These are phyloP conservation scores for Percina caprodes DNA, from an alignment of 2,113 vertebrate species.

Conservation along the genomic window DNA sequence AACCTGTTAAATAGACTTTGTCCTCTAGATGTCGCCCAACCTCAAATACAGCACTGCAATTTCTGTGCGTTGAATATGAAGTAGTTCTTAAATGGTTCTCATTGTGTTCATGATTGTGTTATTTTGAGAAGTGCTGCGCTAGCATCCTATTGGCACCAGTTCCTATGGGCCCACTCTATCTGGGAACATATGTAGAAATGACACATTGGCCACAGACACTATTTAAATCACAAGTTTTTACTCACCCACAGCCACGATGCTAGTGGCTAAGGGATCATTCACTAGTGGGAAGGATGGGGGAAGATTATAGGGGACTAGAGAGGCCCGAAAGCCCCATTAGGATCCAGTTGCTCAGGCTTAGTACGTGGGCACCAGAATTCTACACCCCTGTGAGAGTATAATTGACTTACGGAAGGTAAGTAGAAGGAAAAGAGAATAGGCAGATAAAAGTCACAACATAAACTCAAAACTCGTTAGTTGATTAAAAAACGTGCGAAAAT, in stretches of 20 bases:
- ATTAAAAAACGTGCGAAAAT: too few relatives aligned
- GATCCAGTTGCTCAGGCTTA: neutral
- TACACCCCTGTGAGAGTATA: neutral
- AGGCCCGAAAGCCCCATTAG: too few relatives aligned
- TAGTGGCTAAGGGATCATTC: neutral
- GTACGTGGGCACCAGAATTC: neutral
- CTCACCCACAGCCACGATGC: neutral
- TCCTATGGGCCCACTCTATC: neutral
- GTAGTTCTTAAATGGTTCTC: neutral
- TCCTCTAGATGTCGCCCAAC: conserved; percentile 67
- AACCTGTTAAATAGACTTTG: neutral
- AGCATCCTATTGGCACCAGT: neutral
- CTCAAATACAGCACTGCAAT: neutral
- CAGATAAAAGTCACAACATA: neutral
- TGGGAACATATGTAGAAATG: neutral
- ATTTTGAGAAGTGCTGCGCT: neutral
- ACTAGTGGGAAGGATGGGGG: neutral
- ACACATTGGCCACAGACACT: too few relatives aligned
- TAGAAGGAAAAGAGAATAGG: neutral
- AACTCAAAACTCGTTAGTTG: neutral
- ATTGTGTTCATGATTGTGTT: neutral
- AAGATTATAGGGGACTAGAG: neutral
- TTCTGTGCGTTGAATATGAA: neutral
- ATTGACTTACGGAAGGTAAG: neutral
- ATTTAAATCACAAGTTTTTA: neutral